phyloP scores from a whole-genome alignment of 1,140 invertebrate species.

The Calycopis cecrops region DNA sequence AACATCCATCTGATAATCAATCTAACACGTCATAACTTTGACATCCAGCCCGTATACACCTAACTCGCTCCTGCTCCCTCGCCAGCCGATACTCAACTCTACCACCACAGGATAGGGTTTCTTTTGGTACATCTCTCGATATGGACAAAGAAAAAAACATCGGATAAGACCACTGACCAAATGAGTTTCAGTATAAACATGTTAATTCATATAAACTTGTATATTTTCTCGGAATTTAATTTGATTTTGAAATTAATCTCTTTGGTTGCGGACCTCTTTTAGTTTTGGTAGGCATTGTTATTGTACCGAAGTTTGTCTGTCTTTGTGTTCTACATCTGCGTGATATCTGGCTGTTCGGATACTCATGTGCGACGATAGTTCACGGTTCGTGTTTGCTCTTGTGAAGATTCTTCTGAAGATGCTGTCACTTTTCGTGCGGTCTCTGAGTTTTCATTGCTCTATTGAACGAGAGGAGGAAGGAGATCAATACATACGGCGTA shows the following conservation, averaged over 20 bases:
- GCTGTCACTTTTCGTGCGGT: no score
- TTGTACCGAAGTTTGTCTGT: no score
- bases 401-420: no score
- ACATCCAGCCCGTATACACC: slow-evolving; percentile 61
- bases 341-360: no score
- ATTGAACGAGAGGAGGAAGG: no score
- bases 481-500: no score
- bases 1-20: slow-evolving; percentile 76
- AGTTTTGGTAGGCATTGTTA: no score
- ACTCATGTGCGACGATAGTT: no score
- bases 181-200: slow-evolving; percentile 68
- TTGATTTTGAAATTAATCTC: not conserved
- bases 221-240: slow-evolving; percentile 24
- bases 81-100: slow-evolving; percentile 30
- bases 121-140: slow-evolving; percentile 18
- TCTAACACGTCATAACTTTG: slow-evolving; percentile 76
- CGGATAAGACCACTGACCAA: slow-evolving; percentile 51
- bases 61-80: slow-evolving; percentile 33
- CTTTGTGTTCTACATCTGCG: no score
- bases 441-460: no score
- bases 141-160: slow-evolving; percentile 44
- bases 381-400: no score
- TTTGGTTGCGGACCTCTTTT: no score
- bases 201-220: slow-evolving; percentile 70
- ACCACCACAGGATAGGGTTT: slow-evolving; percentile 16